Evolutionary conservation across 2,888 invertebrate genomes (phyloP).

Genomic region (Caenorhabditis doughertyi): DNA sequence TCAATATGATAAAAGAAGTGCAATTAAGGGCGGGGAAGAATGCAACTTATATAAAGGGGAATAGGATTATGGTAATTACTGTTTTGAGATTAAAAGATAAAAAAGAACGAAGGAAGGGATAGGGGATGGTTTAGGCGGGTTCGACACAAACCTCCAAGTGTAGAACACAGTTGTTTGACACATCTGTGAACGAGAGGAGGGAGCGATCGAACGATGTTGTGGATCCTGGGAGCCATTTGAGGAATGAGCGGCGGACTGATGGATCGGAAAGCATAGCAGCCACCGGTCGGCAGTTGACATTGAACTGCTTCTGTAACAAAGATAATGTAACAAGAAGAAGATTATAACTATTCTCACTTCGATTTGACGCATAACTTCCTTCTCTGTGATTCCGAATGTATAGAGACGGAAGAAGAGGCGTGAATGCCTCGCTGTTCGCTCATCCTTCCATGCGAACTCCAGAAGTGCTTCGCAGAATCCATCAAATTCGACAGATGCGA

Average conservation of each 20-base stretch:
- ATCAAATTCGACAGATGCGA: constrained; percentile 38
- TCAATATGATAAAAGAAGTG: constrained; percentile 27
- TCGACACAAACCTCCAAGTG: constrained; percentile 53
- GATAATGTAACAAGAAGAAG: background rate
- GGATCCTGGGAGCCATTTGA: constrained; percentile 32
- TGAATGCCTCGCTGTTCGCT: constrained; percentile 43
- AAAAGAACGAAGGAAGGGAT: background rate
- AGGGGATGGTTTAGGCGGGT: constrained; percentile 4
- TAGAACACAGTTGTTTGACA: constrained; percentile 24
- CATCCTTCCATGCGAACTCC: constrained; percentile 54
- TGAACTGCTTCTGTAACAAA: constrained; percentile 39
- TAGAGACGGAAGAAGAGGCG: constrained; percentile 43
- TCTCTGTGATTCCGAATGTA: constrained; percentile 51
- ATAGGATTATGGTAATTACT: constrained; percentile 28
- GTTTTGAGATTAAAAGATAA: constrained; percentile 30
- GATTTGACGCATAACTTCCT: constrained; percentile 36
- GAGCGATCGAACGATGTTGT: constrained; percentile 34
- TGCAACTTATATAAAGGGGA: background rate
- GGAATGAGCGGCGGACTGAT: constrained; percentile 26
- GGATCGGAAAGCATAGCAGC: constrained; percentile 17
- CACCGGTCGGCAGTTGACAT: constrained; percentile 31
- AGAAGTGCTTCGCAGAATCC: constrained; percentile 43
- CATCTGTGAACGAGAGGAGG: constrained; percentile 46
- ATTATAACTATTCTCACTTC: constrained; percentile 11
- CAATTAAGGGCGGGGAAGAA: constrained; percentile 11